These are phyloP conservation scores for Hylomyscus alleni DNA, from an alignment of 2,797 vertebrate species.

Conservation along the genomic window DNA sequence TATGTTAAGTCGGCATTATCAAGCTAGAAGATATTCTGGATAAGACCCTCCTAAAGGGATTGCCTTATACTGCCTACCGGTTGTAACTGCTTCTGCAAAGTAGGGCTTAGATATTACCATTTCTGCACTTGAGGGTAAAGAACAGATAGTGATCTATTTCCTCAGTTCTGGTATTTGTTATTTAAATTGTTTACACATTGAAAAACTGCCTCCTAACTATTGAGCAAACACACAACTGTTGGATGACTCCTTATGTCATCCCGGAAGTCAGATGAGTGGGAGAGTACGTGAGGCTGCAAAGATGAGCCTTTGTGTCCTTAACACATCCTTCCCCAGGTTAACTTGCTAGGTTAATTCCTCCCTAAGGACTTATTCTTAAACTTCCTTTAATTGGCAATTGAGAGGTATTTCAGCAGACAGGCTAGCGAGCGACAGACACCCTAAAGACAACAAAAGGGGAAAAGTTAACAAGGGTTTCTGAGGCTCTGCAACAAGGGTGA, in stretches of 20 bases:
- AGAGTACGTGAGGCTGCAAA: not conserved
- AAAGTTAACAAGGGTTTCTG: conserved; percentile 86
- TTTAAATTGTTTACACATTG: conserved; percentile 52
- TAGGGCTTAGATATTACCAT: conserved; percentile 57
- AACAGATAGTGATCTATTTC: not conserved
- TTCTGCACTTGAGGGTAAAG: conserved; percentile 39
- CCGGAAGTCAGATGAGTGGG: not conserved
- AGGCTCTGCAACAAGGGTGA: conserved; percentile 83
- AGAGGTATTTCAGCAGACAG: conserved; percentile 72
- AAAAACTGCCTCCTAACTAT: conserved; percentile 30
- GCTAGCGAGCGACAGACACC: conserved; percentile 66
- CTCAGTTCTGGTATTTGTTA: conserved; percentile 44
- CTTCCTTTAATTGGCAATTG: conserved; percentile 80
- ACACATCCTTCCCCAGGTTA: conserved; percentile 80
- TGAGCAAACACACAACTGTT: conserved; percentile 10
- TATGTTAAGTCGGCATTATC: conserved; percentile 55
- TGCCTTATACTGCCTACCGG: conserved; percentile 42
- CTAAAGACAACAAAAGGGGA: conserved; percentile 79
- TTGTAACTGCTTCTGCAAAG: conserved; percentile 68
- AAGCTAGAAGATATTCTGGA: conserved; percentile 68
- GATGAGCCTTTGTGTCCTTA: conserved; percentile 52
- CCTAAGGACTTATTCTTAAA: conserved; percentile 74
- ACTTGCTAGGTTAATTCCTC: conserved; percentile 76
- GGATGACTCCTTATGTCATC: accelerated
- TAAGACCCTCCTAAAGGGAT: conserved; percentile 54